Conservation (phyloP, 2,797 vertebrate species). For the Sandelia bainsii region DNA sequence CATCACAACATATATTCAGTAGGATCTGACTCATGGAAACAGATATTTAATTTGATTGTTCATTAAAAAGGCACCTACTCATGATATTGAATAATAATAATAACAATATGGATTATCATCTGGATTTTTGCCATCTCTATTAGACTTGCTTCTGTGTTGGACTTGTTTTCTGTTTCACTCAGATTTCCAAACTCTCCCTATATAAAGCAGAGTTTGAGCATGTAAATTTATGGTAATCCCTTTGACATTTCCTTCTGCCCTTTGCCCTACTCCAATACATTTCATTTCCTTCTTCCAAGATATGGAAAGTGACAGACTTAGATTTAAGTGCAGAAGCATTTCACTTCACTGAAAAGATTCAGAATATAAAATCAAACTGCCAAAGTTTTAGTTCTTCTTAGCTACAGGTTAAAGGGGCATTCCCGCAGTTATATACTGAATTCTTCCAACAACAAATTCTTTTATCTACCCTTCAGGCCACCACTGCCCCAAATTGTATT, state of each 20-base stretch:
- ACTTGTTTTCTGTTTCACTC: constrained; percentile 37
- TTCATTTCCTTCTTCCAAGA: constrained; percentile 65
- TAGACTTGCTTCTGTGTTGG: neutral
- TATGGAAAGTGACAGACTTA: constrained; percentile 66
- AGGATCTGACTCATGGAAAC: constrained; percentile 8
- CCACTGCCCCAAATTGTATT: constrained; percentile 17
- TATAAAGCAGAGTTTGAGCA: constrained; percentile 62
- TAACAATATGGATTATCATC: constrained; percentile 17
- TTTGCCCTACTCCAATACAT: constrained; percentile 63
- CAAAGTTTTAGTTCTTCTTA: constrained; percentile 42
- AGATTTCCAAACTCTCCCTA: constrained; percentile 28
- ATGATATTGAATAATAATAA: no score
- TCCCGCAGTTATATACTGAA: constrained; percentile 20
- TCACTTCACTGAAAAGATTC: constrained; percentile 49
- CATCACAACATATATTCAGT: neutral
- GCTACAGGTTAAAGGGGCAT: constrained; percentile 52
- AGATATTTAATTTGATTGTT: constrained; percentile 7
- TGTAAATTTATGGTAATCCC: constrained; percentile 84
- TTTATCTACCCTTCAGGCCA: constrained; percentile 50
- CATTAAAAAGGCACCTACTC: constrained; percentile 11
- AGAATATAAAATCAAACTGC: constrained; percentile 53
- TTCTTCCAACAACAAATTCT: constrained; percentile 24
- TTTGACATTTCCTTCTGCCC: constrained; percentile 59
- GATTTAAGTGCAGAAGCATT: constrained; percentile 53
- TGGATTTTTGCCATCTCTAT: neutral